phyloP scores from a whole-genome alignment of 1,140 invertebrate genomes.

The Zaprionus taronus region DNA sequence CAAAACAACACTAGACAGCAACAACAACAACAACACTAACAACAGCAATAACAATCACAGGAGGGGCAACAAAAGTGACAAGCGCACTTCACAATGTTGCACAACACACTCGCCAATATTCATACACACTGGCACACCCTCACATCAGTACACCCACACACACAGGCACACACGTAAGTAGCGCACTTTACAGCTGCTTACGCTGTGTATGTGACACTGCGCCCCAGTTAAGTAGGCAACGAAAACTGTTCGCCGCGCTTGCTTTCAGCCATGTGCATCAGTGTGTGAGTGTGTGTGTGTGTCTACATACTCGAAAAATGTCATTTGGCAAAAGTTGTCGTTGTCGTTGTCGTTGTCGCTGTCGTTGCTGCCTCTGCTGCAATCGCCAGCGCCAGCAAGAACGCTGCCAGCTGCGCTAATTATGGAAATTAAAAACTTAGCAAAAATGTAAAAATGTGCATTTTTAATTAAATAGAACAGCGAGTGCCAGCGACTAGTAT shows the following conservation, averaged over 20 bases:
- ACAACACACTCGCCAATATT: conserved; percentile 46
- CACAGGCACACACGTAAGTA: conserved; percentile 34
- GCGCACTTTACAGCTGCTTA: conserved; percentile 43
- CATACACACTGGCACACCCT: conserved; percentile 15
- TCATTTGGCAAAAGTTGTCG: conserved; percentile 61
- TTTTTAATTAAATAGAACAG: conserved; percentile 81
- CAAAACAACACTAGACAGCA: conserved; percentile 29
- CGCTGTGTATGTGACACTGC: conserved; percentile 53
- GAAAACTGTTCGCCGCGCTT: conserved; percentile 49
- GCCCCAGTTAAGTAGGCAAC: conserved; percentile 79
- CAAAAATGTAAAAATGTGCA: conserved; percentile 77
- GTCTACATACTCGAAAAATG: conserved; percentile 71
- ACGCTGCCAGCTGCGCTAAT: conserved; percentile 68
- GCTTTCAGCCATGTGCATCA: conserved; percentile 10
- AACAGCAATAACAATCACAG: conserved; percentile 14
- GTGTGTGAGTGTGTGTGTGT: conserved; percentile 45
- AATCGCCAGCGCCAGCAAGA: conserved; percentile 43
- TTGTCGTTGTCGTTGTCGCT: conserved; percentile 8
- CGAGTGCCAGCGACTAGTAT: conserved; percentile 11
- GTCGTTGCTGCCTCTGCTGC: conserved; percentile 13
- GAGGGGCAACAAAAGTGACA: conserved; percentile 32
- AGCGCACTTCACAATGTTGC: conserved; percentile 52
- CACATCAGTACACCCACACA: conserved; percentile 7
- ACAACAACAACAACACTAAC: conserved; percentile 8
- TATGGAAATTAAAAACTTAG: conserved; percentile 82